Evolutionary conservation across 2,113 vertebrate genomes (phyloP).

Genomic region (Myiozetetes cayanensis): DNA sequence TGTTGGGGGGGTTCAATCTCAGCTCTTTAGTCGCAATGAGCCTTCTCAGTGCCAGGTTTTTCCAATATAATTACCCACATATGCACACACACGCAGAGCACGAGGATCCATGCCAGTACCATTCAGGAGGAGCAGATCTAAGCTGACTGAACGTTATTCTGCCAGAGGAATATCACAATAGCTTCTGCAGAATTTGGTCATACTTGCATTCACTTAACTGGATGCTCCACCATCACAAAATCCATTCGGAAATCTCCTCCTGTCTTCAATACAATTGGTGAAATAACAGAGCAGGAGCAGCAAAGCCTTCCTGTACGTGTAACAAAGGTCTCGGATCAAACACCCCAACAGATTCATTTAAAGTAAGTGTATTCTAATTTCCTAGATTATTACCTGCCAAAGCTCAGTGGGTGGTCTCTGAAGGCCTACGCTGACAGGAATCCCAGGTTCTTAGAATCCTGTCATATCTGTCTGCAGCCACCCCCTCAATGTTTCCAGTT

Average conservation of each 20-base stretch:
- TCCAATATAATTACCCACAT: background rate
- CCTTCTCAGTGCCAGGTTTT: background rate
- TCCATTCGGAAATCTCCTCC: background rate
- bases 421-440: slow-evolving; percentile 46
- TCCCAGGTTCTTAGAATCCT: slow-evolving; percentile 55
- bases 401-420: slow-evolving; percentile 59
- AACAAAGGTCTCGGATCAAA: slow-evolving; percentile 42
- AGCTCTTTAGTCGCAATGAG: background rate
- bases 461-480: slow-evolving; percentile 58
- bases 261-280: background rate
- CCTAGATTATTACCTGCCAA: slow-evolving; percentile 64
- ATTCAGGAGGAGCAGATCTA: background rate
- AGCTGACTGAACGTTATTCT: background rate
- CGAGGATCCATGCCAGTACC: background rate
- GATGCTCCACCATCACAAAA: background rate
- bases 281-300: background rate
- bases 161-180: background rate
- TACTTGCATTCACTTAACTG: background rate
- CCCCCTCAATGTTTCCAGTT: slow-evolving; percentile 59
- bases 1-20: background rate
- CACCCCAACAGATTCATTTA: slow-evolving; percentile 29
- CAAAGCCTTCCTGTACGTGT: background rate
- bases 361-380: slow-evolving; percentile 44
- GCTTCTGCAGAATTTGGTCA: background rate
- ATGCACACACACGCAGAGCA: background rate